Evolutionary conservation across 1,140 invertebrate species (phyloP), one percentile per base, ranked within the genome.

Genomic region (Lasaia peninsularis): DNA sequence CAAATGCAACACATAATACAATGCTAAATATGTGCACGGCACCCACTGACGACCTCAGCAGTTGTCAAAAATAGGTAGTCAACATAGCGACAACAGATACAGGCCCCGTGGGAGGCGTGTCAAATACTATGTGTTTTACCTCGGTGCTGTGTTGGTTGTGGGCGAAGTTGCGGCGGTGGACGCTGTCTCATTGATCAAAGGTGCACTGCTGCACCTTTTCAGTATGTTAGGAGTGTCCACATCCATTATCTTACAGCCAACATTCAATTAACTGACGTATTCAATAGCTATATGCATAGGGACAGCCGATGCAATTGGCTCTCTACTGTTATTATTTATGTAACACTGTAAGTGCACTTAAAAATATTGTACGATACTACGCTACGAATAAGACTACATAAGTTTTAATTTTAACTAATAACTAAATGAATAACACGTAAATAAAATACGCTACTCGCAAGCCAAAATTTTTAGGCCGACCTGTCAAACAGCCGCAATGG

Each of bases 171-270:
- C 76, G 49, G 77, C 70, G 58, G 88, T 88, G 61, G 86, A 78
- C 35, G 84, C 71, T 58, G 76, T 82, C 73, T 89, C 88, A 82
- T 89, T 89, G 75, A 89, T 89, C 62, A 89, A 67, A 70, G 88
- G 88, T 81, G 88, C 88, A 67, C 88, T 89, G 75, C 86, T 89
- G 81, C 80, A 87, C 81, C 88, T 82, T 79, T 89, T 89, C 78
- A 89, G 78, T 87, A 85, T 80, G 72, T 87, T 89, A 70, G 88
- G 88, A 74, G 88, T 79, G 78, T 89, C 88, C 73, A 89, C 86
- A 89, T 89, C 88, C 88, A 89, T 89, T 86, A 88, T 89, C 80
- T 79, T 78, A 75, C 67, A 76, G 73, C 74, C 75, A 85, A 78
- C 81, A 84, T 83, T 86, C 78, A 80, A 55, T 78, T 76, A 76